Evolutionary conservation across 1,140 invertebrate genomes (phyloP).

Genomic region (Gonioctena quinquepunctata): DNA sequence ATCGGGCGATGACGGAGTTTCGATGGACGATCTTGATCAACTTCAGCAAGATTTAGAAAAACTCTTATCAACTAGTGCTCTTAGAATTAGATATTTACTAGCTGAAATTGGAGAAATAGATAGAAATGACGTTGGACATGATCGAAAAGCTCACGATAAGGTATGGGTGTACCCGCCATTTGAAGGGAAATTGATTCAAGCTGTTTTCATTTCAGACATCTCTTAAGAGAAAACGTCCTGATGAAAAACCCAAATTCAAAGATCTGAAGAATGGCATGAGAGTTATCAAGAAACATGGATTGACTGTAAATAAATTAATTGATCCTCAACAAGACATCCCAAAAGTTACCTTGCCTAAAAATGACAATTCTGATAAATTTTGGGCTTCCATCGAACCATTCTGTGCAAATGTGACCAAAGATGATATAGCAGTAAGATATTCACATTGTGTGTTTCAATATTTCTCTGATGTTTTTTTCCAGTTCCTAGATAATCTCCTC

Average conservation of each 20-base stretch:
- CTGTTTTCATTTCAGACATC: slow-evolving; percentile 37
- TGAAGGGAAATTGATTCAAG: background rate
- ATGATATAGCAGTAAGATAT: slow-evolving; percentile 72
- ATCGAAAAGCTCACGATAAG: slow-evolving; percentile 61
- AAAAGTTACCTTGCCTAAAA: slow-evolving; percentile 74
- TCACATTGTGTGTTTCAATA: background rate
- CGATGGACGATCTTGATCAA: slow-evolving; percentile 76
- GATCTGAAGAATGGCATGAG: slow-evolving; percentile 56
- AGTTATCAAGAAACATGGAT: slow-evolving; percentile 50
- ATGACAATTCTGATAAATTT: slow-evolving; percentile 93
- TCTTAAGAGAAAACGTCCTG: slow-evolving; percentile 49
- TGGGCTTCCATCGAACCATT: slow-evolving; percentile 94
- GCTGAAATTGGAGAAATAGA: slow-evolving; percentile 74
- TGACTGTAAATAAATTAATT: slow-evolving; percentile 53
- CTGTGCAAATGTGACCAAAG: slow-evolving; percentile 83
- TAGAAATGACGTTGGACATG: slow-evolving; percentile 70
- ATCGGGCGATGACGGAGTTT: slow-evolving; percentile 65
- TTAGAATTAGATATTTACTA: slow-evolving; percentile 75
- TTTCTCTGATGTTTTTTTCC: slow-evolving; percentile 24
- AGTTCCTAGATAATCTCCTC: slow-evolving; percentile 78
- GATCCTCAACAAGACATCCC: slow-evolving; percentile 68
- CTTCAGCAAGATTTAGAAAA: slow-evolving; percentile 88
- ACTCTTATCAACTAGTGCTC: slow-evolving; percentile 78
- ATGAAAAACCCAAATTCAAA: slow-evolving; percentile 60
- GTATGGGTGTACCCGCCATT: slow-evolving; percentile 11